Evolutionary conservation across 2,797 vertebrate genomes (phyloP).

Genomic region (Lycodopsis pacificus): DNA sequence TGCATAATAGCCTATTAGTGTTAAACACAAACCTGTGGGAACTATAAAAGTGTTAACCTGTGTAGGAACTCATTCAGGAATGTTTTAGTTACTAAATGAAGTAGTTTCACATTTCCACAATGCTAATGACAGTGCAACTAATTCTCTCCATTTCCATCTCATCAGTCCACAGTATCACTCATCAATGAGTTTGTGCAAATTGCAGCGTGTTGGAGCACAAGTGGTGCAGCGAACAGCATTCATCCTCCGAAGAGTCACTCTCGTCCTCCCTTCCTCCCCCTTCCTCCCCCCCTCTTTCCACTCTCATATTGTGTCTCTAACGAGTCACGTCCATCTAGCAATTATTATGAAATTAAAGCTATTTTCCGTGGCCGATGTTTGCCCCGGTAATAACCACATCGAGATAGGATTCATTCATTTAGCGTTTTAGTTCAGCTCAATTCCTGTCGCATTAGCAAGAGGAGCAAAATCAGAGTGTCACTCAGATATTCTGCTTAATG

Average conservation of each 20-base stretch:
- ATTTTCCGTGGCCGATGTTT: conserved; percentile 81
- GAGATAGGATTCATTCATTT: conserved; percentile 85
- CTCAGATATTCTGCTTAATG: conserved; percentile 87
- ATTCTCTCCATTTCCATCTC: conserved; percentile 48
- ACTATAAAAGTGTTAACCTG: conserved; percentile 28
- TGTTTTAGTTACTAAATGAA: conserved; percentile 48
- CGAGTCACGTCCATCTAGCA: conserved; percentile 80
- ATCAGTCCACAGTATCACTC: conserved; percentile 39
- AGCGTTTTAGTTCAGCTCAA: conserved; percentile 89
- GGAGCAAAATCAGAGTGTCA: conserved; percentile 91
- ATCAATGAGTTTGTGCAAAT: conserved; percentile 51
- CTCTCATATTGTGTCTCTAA: conserved; percentile 76
- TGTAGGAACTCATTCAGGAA: conserved; percentile 11
- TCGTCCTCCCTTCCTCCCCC: background rate
- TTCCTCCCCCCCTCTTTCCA: conserved; percentile 8
- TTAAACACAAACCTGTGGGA: conserved; percentile 37
- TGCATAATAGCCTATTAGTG: conserved; percentile 35
- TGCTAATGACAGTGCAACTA: conserved; percentile 48
- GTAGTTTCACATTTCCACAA: conserved; percentile 35
- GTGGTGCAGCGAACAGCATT: conserved; percentile 32
- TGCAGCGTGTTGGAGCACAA: conserved; percentile 48
- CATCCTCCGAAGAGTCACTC: conserved; percentile 45
- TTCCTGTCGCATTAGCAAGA: conserved; percentile 91
- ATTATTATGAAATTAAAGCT: conserved; percentile 87
- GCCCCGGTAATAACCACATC: conserved; percentile 81